Percentiles rank a stretch among this genome's conserved stretches.
Conservation (phyloP, 2,888 invertebrate genomes). For the Lamellibrachia satsuma region DNA sequence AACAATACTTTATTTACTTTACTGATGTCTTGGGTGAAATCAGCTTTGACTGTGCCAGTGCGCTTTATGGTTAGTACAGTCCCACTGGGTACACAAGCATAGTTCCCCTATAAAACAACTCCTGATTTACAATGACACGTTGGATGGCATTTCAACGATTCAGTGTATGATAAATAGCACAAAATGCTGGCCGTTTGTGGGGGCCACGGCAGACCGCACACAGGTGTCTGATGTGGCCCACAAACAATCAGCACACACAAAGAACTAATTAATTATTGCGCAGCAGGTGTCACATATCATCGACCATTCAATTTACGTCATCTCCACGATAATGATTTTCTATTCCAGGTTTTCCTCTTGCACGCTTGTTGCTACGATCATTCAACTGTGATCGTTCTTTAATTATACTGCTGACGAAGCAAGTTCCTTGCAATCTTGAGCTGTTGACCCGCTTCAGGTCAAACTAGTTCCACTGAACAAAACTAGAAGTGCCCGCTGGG, state of each 20-base stretch:
- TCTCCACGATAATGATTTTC: not conserved
- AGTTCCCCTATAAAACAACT: not conserved
- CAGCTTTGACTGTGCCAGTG: no score
- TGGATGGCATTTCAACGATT: not conserved
- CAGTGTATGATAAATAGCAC: not conserved
- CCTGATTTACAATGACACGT: not conserved
- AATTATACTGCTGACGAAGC: not conserved
- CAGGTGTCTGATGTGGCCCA: constrained; percentile 6
- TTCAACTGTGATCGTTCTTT: constrained; percentile 11
- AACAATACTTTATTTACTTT: not conserved
- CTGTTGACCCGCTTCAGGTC: not conserved
- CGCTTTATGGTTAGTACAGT: not conserved
- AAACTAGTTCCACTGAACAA: not conserved
- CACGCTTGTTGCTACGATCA: constrained; percentile 5
- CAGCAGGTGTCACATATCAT: constrained; percentile 13
- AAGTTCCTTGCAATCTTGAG: not conserved
- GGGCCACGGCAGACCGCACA: not conserved
- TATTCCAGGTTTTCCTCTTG: not conserved
- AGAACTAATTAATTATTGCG: constrained; percentile 13
- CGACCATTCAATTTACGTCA: not conserved
- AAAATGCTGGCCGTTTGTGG: not conserved
- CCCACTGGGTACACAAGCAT: not conserved
- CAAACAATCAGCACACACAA: constrained; percentile 5
- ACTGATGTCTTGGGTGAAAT: not conserved
- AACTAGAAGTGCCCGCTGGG: not conserved